These are phyloP conservation scores for Laspeyria flexula DNA, from an alignment of 2,888 invertebrate species.

Conservation along the genomic window DNA sequence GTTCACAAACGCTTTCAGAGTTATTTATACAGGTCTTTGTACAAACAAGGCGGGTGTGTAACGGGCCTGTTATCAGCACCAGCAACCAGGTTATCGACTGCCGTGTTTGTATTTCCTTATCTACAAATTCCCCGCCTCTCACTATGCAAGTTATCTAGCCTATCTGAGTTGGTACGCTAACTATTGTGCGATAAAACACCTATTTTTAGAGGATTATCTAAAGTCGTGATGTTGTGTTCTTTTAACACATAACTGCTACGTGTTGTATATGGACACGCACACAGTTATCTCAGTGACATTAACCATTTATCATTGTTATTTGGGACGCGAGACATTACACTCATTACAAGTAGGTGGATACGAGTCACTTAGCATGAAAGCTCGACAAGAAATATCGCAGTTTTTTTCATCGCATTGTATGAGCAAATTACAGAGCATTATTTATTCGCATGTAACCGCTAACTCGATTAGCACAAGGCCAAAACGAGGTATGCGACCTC, in stretches of 20 bases:
- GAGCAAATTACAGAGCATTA: constrained; percentile 71
- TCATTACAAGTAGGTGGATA: constrained; percentile 36
- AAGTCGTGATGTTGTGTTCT: constrained; percentile 47
- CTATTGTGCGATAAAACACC: constrained; percentile 65
- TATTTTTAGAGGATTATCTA: constrained; percentile 68
- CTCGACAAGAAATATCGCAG: constrained; percentile 50
- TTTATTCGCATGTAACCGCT: constrained; percentile 73
- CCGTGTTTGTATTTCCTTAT: constrained; percentile 76
- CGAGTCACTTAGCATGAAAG: constrained; percentile 53
- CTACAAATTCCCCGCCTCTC: constrained; percentile 68
- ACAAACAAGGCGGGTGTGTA: constrained; percentile 55
- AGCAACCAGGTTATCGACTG: constrained; percentile 81
- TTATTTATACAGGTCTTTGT: constrained; percentile 47
- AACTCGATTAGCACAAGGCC: constrained; percentile 81
- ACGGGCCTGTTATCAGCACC: constrained; percentile 65
- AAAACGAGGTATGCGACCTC: constrained; percentile 80
- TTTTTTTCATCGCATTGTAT: constrained; percentile 56
- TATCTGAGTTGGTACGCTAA: constrained; percentile 56
- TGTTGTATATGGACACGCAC: constrained; percentile 46
- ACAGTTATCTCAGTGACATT: constrained; percentile 46
- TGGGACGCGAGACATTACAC: constrained; percentile 42
- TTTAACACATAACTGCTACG: constrained; percentile 49
- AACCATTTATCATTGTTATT: constrained; percentile 52
- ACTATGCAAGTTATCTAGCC: constrained; percentile 67
- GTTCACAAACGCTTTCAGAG: constrained; percentile 37